These are phyloP conservation scores for Pandemis heparana DNA, from an alignment of 2,888 invertebrate genomes.

Conservation along the genomic window DNA sequence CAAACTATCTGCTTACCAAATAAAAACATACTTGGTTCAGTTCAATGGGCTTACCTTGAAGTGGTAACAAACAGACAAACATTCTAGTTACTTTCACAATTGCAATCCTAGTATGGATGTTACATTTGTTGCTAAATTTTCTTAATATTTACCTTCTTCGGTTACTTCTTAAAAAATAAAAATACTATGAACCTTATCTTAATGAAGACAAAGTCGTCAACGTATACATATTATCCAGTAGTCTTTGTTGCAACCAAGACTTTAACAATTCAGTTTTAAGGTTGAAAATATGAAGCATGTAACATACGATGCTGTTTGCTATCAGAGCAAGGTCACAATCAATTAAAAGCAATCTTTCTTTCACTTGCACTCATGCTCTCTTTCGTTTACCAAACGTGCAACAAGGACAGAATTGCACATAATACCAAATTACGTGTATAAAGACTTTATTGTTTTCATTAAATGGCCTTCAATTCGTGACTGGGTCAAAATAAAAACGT, in stretches of 20 bases:
- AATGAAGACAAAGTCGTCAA: background rate
- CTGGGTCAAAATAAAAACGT: slow-evolving; percentile 38
- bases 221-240: background rate
- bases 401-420: slow-evolving; percentile 3
- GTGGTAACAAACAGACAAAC: too few species aligned
- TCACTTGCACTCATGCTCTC: slow-evolving; percentile 16
- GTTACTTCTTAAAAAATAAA: background rate
- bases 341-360: slow-evolving; percentile 15
- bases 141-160: background rate
- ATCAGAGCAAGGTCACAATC: slow-evolving; percentile 17
- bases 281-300: background rate
- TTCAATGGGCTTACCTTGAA: too few species aligned
- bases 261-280: background rate
- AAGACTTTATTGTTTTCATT: slow-evolving; percentile 22
- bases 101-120: background rate
- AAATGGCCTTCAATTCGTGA: slow-evolving; percentile 31
- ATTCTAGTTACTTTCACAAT: too few species aligned
- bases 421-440: slow-evolving; percentile 5
- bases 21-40: too few species aligned
- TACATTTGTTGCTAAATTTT: background rate
- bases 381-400: background rate
- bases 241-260: background rate
- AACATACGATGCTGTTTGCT: background rate
- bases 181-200: background rate
- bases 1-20: too few species aligned